Base-by-base conservation (phyloP, 1,140 invertebrate genomes). In the Bombus sylvicola region DNA sequence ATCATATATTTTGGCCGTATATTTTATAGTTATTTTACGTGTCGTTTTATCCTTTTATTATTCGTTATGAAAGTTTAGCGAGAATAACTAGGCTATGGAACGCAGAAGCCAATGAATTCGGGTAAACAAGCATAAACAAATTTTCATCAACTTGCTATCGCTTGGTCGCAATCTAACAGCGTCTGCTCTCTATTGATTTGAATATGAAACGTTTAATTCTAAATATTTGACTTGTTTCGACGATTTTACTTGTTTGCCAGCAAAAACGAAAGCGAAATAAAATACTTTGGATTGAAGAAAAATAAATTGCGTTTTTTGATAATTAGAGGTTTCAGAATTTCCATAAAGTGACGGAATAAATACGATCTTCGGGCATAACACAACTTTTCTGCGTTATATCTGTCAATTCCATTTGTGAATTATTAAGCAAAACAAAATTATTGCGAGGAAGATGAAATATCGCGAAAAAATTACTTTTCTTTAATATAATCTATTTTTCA, bases 231-330 rank as follows among this genome's bases (percentile, higher is more conserved):
- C n/a, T 47, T 15, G 6, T 22, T 66, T 25, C 31, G 2, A 18
- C 5, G n/a, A 41, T 34, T 0, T 9, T 22, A 10, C 2, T 22
- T n/a, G 34, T 59, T 59, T 22, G 22, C 18, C 25, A 13, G 15
- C 0, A 4, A 22, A 28, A n/a, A 25, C 0, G 4, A 8, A n/a
- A 15, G 2, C 4, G 22, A n/a, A 9, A 25, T 31, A 43, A 22
- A 31, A 10, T 37, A 34, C 2, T n/a, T n/a, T n/a, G 10, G 0
- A 2, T 6, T 15, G 9, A 25, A 25, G 1, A 1, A 25, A 25
- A 13, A 69, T 25, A 39, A 9, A 22, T 53, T 8, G 18, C 1
- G 47, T 25, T 68, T 25, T 22, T 22, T 37, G 9, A 34, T 68
- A 68, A 68, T 37, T 68, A 22, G 5, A 68, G 18, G 3, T 69